Percentiles rank a stretch among this genome's conserved stretches.
phyloP scores from a whole-genome alignment of 2,113 vertebrate genomes.

The Prochilodus magdalenae region DNA sequence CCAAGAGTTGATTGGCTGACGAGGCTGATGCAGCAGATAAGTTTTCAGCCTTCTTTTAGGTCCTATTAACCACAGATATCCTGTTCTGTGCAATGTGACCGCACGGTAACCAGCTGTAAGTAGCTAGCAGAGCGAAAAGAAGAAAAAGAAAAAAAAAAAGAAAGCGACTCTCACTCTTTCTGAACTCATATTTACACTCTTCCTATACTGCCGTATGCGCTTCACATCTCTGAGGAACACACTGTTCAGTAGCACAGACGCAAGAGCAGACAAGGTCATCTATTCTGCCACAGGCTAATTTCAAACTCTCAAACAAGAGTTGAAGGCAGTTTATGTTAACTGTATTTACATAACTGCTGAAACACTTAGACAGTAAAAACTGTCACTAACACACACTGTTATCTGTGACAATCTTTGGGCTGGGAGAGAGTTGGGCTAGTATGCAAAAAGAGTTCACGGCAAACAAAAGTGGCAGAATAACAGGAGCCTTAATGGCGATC shows the following conservation, averaged over 20 bases:
- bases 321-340: background rate
- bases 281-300: conserved; percentile 5
- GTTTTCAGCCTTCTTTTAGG: conserved; percentile 71
- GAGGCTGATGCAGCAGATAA: conserved; percentile 68
- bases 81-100: conserved; percentile 81
- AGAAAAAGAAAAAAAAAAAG: background rate
- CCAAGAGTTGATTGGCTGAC: conserved; percentile 72
- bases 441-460: background rate
- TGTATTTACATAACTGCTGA: background rate
- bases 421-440: background rate
- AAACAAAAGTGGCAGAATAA: background rate
- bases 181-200: conserved; percentile 15
- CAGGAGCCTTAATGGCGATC: background rate
- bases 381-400: background rate
- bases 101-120: conserved; percentile 49
- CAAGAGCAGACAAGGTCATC: conserved; percentile 39
- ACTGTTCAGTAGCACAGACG: conserved; percentile 50
- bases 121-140: background rate
- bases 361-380: background rate
- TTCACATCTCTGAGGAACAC: conserved; percentile 50
- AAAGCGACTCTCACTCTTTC: background rate
- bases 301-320: background rate
- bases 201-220: conserved; percentile 33
- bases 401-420: no score
- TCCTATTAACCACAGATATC: conserved; percentile 84